Conservation (phyloP, 2,113 vertebrate species). For the Melanerpes aurifrons region DNA sequence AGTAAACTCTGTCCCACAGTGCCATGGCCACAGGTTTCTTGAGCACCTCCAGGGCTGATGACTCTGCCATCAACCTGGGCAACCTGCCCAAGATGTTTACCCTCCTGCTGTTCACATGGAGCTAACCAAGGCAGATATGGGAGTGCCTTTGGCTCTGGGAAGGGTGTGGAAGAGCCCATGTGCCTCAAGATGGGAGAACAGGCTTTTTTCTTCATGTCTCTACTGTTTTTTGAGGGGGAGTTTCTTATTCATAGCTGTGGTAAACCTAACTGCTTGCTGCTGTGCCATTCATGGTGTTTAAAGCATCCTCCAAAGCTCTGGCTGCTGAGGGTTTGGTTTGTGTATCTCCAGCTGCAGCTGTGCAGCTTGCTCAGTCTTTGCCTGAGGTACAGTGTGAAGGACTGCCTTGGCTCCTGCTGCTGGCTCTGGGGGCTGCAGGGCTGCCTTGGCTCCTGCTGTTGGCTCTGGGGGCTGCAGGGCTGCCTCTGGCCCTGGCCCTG, state of each 20-base stretch:
- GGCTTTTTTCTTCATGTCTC: background rate
- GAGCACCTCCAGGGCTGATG: too few relatives aligned
- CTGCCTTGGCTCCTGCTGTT: too few relatives aligned
- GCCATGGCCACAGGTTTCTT: too few relatives aligned
- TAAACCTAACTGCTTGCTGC: background rate
- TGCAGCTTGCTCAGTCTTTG: background rate
- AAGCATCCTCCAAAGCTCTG: background rate
- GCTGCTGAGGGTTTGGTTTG: background rate
- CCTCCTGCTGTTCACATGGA: background rate
- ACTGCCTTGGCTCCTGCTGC: too few relatives aligned
- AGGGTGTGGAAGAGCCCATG: background rate
- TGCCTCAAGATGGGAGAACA: background rate
- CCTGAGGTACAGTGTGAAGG: background rate
- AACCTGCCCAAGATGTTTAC: background rate
- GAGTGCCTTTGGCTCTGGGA: background rate
- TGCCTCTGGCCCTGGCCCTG: too few relatives aligned
- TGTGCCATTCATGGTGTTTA: background rate
- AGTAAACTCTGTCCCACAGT: too few relatives aligned
- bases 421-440: too few relatives aligned
- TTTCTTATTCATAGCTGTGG: background rate
- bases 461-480: too few relatives aligned
- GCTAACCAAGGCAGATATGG: background rate
- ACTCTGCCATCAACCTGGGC: background rate
- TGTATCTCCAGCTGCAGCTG: background rate
- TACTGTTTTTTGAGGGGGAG: background rate